Evolutionary conservation across 1,140 invertebrate genomes (phyloP).

Genomic region (Reticulitermes speratus): DNA sequence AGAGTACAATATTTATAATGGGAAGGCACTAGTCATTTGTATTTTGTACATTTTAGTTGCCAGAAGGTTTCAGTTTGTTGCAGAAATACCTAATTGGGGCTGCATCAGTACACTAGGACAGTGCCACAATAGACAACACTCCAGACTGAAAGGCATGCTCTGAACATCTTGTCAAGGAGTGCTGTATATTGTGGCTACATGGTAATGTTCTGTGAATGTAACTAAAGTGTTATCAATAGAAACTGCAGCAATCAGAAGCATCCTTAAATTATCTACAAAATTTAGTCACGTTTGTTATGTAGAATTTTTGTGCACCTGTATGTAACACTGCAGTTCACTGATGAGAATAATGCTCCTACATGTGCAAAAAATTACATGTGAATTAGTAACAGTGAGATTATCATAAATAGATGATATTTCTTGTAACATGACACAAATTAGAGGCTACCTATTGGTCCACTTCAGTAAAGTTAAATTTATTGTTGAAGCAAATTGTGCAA

Average conservation of each 20-base stretch:
- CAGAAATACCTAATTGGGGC: not conserved
- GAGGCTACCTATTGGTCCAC: not conserved
- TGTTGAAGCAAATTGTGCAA: not conserved
- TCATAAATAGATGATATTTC: slow-evolving; percentile 10
- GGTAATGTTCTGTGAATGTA: not conserved
- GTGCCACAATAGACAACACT: not conserved
- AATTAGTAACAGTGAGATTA: not conserved
- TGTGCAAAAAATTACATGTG: not conserved
- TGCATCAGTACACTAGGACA: not conserved
- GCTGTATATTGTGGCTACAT: not conserved
- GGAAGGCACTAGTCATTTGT: slow-evolving; percentile 9
- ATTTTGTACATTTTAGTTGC: not conserved
- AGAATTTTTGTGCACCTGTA: not conserved
- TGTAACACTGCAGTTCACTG: not conserved
- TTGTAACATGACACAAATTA: not conserved
- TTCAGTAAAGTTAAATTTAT: not conserved
- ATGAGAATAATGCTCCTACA: not conserved
- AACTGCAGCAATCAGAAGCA: too few relatives aligned
- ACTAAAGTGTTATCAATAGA: not conserved
- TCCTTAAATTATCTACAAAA: too few relatives aligned
- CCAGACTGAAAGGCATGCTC: not conserved
- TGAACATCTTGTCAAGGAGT: not conserved
- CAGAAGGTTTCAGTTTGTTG: not conserved
- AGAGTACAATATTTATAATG: slow-evolving; percentile 10
- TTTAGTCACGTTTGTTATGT: too few relatives aligned